Evolutionary conservation across 2,888 invertebrate genomes (phyloP), one percentile per base, ranked within the genome.

Genomic region (Leucophenga maculata): DNA sequence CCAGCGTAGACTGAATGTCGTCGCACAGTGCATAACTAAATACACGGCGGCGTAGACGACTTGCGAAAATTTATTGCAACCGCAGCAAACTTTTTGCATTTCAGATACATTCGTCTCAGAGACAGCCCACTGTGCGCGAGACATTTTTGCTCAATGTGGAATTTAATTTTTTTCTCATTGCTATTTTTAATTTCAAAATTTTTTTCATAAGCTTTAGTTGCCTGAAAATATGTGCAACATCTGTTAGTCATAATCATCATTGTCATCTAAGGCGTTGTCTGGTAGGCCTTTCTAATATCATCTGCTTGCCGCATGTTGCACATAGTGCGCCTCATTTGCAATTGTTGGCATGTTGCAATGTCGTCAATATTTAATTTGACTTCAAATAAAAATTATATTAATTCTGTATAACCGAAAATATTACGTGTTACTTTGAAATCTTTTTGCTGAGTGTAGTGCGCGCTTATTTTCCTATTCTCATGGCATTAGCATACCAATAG

Each of bases 1-100:
- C 44, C 32, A 64, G 46, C 46, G 39, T 22, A 64, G 80, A 80
- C 80, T 78, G 78, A 77, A 76, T 80, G 80, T 82, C 80, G 80
- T 79, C 82, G 69, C 62, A 20, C 18, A 20, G 20, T 18, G 44
- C 46, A 46, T 50, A 18, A 13, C 18, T 50, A 8, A 39, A 39
- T 11, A 39, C 8, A 39, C 8, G 11, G 9, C 1, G 39, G 9
- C 1, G 39, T 39, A 39, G 39, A 39, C 39, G 39, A 39, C 39
- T 6, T 39, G 39, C 39, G 39, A 39, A 39, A n/a, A 39, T 39
- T 39, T 39, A 39, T 39, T 39, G 39, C 39, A 39, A 39, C 39
- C 39, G 39, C 39, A 39, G 39, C 39, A 39, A 32, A 11, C 11
- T 6, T 39, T 39, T 39, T 50, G 14, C 50, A 50, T 50, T 50